Conservation (phyloP, 92 coral and sea anemone genomes). For the Blastomussa wellsi region DNA sequence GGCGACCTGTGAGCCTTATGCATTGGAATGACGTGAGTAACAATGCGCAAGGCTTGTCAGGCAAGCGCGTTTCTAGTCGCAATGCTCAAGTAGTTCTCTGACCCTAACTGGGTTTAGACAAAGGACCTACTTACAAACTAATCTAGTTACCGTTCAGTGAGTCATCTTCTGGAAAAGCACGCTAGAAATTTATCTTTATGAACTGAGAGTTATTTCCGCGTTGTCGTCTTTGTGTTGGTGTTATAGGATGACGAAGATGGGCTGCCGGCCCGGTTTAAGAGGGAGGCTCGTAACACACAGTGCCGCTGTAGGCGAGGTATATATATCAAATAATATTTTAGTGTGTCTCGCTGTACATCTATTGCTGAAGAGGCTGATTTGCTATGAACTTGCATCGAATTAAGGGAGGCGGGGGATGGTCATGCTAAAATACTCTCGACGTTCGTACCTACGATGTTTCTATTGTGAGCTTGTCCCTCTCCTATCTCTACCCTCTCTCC, state of each 20-base stretch:
- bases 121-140: background rate
- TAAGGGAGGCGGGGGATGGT: background rate
- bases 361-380: background rate
- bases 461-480: background rate
- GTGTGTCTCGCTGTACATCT: background rate
- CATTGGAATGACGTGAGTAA: background rate
- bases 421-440: background rate
- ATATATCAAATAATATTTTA: background rate
- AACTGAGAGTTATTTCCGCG: conserved; percentile 30
- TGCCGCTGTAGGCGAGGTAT: conserved; percentile 72
- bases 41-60: background rate
- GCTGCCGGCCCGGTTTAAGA: conserved; percentile 34
- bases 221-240: background rate
- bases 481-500: background rate
- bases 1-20: background rate
- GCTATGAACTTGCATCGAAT: background rate
- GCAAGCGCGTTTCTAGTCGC: background rate
- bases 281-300: conserved; percentile 33
- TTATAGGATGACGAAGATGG: background rate
- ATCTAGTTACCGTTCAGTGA: background rate
- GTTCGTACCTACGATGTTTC: background rate
- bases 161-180: background rate
- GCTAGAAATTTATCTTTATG: conserved; percentile 1
- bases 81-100: background rate
- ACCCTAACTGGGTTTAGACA: background rate